A percentile compares a stretch with the other conserved stretches of the same genome.
These are phyloP conservation scores for Linnaemya vulpina DNA, from an alignment of 2,888 invertebrate species.

Conservation along the genomic window DNA sequence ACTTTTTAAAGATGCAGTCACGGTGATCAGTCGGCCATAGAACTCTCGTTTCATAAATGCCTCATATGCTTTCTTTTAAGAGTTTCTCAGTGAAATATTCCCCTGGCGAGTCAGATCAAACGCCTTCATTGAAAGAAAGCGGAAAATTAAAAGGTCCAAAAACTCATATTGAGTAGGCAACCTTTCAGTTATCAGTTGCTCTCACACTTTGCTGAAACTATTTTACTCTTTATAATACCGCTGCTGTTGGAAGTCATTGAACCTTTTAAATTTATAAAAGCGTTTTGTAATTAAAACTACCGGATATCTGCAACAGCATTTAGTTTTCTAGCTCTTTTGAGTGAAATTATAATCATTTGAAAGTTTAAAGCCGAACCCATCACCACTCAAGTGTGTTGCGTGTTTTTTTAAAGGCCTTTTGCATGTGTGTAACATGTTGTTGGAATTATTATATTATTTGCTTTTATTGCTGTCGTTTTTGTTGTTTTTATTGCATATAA, in stretches of 20 bases:
- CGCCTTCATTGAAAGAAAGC: too few species aligned
- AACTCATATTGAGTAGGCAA: too few species aligned
- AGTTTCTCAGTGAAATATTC: too few species aligned
- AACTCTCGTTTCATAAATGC: too few species aligned
- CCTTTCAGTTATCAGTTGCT: too few species aligned
- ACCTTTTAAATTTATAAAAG: constrained; percentile 26
- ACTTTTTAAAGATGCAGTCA: too few species aligned
- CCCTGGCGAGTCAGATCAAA: too few species aligned
- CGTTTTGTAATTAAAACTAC: constrained; percentile 21
- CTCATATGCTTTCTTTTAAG: too few species aligned
- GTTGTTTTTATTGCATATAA: constrained; percentile 50
- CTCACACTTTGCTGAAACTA: not conserved
- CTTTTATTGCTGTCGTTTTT: constrained; percentile 13
- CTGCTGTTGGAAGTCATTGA: constrained; percentile 38
- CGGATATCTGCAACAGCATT: constrained; percentile 58
- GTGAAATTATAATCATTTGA: constrained; percentile 9
- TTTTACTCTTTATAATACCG: not conserved
- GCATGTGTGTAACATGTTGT: constrained; percentile 36
- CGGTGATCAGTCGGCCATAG: too few species aligned
- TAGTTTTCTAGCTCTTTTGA: constrained; percentile 11
- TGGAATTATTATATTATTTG: constrained; percentile 32
- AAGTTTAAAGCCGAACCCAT: constrained; percentile 49
- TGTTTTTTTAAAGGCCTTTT: too few species aligned
- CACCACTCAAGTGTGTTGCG: constrained; percentile 44
- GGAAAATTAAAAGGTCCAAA: too few species aligned